phyloP scores from a whole-genome alignment of 2,113 vertebrate species.

The Phalacrocorax aristotelis region DNA sequence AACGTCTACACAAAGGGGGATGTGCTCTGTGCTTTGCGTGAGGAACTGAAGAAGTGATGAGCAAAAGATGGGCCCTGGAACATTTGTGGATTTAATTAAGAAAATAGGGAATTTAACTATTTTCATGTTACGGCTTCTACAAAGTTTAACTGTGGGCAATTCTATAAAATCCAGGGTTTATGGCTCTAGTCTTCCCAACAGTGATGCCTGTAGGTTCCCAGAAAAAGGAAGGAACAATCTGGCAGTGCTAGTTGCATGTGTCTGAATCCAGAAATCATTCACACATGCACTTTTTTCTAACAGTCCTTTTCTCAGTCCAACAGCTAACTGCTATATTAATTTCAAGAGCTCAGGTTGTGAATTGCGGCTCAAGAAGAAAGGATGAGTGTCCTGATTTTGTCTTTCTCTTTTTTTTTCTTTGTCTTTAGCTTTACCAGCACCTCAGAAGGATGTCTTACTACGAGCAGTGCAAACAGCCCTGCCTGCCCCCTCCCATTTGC shows the following conservation, averaged over 20 bases:
- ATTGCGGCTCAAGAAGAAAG: accelerated
- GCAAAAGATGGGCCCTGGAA: too few species aligned
- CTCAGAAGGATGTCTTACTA: constrained; percentile 11
- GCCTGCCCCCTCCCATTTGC: constrained; percentile 7
- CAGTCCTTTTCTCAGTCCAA: background rate
- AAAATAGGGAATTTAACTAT: background rate
- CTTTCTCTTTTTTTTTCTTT: background rate
- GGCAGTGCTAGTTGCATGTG: accelerated
- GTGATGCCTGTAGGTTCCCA: background rate
- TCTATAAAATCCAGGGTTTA: background rate
- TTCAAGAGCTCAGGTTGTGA: background rate
- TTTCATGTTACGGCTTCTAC: accelerated
- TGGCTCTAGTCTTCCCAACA: background rate
- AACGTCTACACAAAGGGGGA: background rate
- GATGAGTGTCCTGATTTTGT: accelerated
- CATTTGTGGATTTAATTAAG: accelerated
- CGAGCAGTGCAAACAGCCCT: constrained; percentile 67
- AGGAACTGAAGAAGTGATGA: background rate
- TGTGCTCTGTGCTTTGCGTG: background rate
- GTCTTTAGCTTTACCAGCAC: background rate
- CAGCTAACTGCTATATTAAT: background rate
- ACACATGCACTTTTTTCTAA: background rate
- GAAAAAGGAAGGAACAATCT: background rate
- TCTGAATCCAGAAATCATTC: background rate
- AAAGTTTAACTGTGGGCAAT: background rate